Base-by-base conservation (phyloP, 35 echinoderm and acorn worm species). In the Amphiura filiformis region DNA sequence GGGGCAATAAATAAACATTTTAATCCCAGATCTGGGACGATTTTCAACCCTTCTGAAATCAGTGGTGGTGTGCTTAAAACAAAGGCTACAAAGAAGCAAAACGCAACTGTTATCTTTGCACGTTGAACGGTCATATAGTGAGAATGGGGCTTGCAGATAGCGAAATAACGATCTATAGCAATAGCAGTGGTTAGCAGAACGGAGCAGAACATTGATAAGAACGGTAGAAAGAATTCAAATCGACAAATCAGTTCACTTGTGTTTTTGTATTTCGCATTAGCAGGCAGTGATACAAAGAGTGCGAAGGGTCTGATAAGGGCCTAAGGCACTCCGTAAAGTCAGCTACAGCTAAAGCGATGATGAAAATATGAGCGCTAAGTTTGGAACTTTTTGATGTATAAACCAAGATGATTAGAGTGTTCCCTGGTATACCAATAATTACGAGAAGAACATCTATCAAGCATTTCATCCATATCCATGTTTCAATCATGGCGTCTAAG, bases 141-240 rank as follows among this genome's bases (percentile, higher is more conserved):
- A 13, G 38, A 22, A 28, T 83, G 81, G 15, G 81, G 81, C 32
- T 41, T 13, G 28, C 81, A 83, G 11, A 83, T 83, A 41, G 32
- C 81, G 13, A 49, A 47, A 56, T 83, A 83, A 28, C 81, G 81
- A 47, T 83, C 81, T 0, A 83, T n/a, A 1, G 81, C 81, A 22
- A 83, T 47, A 14, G 44, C 81, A 3, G 41, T 32, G 4, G 81
- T 83, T 41, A 83, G 42, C 17, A 83, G 15, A 49, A 83, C 52
- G 26, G 81, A 83, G 40, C n/a, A 32, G 40, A 49, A 83, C 2
- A 49, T 83, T 34, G 38, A 47, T 32, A 39, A 83, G 18, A 34
- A 32, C 22, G 34, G 38, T 0, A 83, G 26, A 4, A 31, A 32
- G 40, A 0, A 1, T 1, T 13, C 31, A 18, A 83, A 32, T 13